Evolutionary conservation across 2,888 invertebrate genomes (phyloP), one percentile per base, ranked within the genome.

Genomic region (Allolobophora icterica): DNA sequence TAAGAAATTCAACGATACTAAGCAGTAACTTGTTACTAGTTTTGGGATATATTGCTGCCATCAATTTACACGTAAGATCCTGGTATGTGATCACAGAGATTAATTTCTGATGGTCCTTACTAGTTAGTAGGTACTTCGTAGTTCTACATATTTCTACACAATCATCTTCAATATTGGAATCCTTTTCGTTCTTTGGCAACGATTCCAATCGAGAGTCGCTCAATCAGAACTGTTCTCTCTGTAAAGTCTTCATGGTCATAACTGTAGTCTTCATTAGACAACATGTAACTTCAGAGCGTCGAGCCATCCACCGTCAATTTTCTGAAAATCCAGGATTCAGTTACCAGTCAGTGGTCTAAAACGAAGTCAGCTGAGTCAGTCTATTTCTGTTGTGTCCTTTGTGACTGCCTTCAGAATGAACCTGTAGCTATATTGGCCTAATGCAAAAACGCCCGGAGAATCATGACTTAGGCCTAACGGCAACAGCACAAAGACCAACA

Each of bases 371-470:
- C 21, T 52, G 45, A 15, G 15, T 15, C 17, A 11, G 5, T 5
- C 5, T 40, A 40, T 13, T 40, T n/a, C n/a, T n/a, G n/a, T n/a
- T n/a, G 8, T 42, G 42, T 42, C 52, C 24, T 11, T 52, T 52
- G 1, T 24, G 6, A 24, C 52, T 52, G 52, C 52, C 52, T 52
- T 24, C 52, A 52, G 4, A 52, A 52, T 21, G 24, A 52, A 52
- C 24, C 52, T 6, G 21, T 21, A 24, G 52, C 52, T 52, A 52
- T 52, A 24, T 52, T 52, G 21, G 52, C 24, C 52, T 52, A 71
- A 6, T 17, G 30, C 15, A 11, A 2, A n/a, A 1, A 8, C 17
- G n/a, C 0, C 4, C 2, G n/a, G 0, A n/a, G 17, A 11, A 8
- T 17, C 71, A n/a, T 8, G 19, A 11, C 17, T 17, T 58, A 58